These are phyloP conservation scores for Cyrtonyx montezumae DNA, from an alignment of 2,113 vertebrate genomes.

Conservation along the genomic window DNA sequence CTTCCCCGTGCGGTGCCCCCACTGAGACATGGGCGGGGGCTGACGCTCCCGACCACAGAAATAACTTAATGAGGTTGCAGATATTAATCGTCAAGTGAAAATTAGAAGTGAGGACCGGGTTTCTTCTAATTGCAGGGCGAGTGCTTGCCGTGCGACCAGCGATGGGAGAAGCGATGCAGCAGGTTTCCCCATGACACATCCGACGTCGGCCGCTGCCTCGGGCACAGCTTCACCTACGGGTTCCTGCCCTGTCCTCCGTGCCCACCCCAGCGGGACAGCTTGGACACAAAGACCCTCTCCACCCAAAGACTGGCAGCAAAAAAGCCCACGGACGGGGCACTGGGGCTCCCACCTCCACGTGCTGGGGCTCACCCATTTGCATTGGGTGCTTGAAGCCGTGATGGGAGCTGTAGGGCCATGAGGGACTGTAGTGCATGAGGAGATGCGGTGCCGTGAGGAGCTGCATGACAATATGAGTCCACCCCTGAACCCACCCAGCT, in stretches of 20 bases:
- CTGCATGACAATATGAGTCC: too few species aligned
- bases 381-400: accelerated
- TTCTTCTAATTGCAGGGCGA: not conserved
- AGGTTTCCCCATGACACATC: not conserved
- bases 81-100: not conserved
- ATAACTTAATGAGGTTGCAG: not conserved
- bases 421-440: too few species aligned
- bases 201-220: not conserved
- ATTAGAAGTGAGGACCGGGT: not conserved
- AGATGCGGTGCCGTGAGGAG: too few species aligned
- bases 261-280: not conserved
- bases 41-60: not conserved
- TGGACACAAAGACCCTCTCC: too few species aligned
- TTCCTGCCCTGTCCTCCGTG: not conserved
- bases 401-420: not conserved
- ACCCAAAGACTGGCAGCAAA: too few species aligned
- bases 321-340: accelerated
- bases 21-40: accelerated
- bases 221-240: not conserved
- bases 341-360: accelerated
- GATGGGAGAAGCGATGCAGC: not conserved
- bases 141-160: not conserved
- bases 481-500: not conserved
- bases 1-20: not conserved
- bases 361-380: accelerated